Conservation (phyloP, 2,797 vertebrate genomes). For the Squalus acanthias region DNA sequence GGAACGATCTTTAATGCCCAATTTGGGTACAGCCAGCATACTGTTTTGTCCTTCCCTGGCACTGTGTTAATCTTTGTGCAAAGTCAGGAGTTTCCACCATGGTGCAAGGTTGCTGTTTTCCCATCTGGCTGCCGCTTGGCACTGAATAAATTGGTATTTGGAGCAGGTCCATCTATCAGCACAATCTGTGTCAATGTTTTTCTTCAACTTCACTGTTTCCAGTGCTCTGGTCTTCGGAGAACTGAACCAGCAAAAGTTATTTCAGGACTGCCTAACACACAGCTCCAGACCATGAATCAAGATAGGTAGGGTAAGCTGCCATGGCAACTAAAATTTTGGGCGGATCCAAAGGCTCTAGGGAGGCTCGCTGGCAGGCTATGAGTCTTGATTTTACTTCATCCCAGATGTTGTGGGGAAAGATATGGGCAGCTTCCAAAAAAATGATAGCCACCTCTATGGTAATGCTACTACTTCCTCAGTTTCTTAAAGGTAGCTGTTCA, state of each 20-base stretch:
- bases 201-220: neutral
- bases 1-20: neutral
- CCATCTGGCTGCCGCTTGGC: neutral
- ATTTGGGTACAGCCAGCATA: neutral
- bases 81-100: neutral
- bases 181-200: neutral
- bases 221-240: neutral
- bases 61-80: neutral
- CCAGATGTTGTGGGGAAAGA: neutral
- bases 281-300: neutral
- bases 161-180: neutral
- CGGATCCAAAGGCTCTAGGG: neutral
- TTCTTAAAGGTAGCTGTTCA: neutral
- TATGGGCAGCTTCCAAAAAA: neutral
- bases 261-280: neutral
- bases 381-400: neutral
- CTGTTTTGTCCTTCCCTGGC: neutral
- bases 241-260: constrained; percentile 8
- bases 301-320: neutral
- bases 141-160: neutral
- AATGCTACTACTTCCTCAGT: too few relatives aligned
- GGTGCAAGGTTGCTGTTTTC: neutral
- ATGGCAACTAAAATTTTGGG: neutral
- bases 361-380: neutral
- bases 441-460: neutral